Conservation (phyloP, 2,888 invertebrate species). For the Nomada flava region DNA sequence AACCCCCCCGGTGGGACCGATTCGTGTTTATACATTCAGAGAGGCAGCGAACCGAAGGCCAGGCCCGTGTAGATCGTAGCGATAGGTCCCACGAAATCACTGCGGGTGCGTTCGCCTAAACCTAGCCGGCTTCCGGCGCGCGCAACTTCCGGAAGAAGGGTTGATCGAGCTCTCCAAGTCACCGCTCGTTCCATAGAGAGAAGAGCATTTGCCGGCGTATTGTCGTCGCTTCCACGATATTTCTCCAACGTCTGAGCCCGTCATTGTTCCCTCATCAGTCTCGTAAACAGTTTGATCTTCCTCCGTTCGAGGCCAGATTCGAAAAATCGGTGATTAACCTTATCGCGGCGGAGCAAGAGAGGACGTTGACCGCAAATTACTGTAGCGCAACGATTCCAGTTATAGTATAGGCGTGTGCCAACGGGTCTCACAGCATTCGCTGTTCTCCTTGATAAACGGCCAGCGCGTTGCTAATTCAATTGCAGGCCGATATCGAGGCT, state of each 20-base stretch:
- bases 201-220: constrained; percentile 30
- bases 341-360: constrained; percentile 20
- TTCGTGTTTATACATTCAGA: constrained; percentile 51
- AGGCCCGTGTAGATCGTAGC: constrained; percentile 52
- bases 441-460: constrained; percentile 44
- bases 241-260: constrained; percentile 25
- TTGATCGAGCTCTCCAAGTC: constrained; percentile 61
- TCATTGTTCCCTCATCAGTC: constrained; percentile 53
- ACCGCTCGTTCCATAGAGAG: constrained; percentile 15
- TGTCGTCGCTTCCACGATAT: constrained; percentile 50
- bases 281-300: constrained; percentile 36
- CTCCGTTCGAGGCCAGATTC: constrained; percentile 7
- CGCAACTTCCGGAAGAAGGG: constrained; percentile 79
- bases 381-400: constrained; percentile 50
- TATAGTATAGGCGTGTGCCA: not conserved
- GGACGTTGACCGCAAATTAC: constrained; percentile 61
- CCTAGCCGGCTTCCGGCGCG: constrained; percentile 80
- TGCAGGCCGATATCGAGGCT: constrained; percentile 46
- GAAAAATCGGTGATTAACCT: constrained; percentile 51
- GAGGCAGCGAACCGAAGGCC: constrained; percentile 46
- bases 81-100: constrained; percentile 75
- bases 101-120: constrained; percentile 75
- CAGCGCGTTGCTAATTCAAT: constrained; percentile 58
- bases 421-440: constrained; percentile 24
- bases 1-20: constrained; percentile 16